These are phyloP conservation scores for Callimorpha dominula DNA, from an alignment of 2,888 invertebrate genomes.

Conservation along the genomic window DNA sequence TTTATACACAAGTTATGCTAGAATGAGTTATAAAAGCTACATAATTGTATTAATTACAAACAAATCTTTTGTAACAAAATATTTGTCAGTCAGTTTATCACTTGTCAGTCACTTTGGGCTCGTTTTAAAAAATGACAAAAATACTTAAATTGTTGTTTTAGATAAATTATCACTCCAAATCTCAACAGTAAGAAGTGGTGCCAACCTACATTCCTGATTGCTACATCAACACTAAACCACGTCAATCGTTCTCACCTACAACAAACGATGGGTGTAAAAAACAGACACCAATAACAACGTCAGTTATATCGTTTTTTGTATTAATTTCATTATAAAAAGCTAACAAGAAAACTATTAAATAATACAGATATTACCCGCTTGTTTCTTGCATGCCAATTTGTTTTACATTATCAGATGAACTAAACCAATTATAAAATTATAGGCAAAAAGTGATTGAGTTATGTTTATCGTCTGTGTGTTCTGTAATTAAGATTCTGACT, in stretches of 20 bases:
- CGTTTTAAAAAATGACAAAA: not conserved
- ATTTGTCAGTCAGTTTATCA: not conserved
- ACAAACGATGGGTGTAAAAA: constrained; percentile 6
- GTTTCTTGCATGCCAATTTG: constrained; percentile 11
- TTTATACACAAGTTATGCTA: not conserved
- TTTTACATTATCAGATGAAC: constrained; percentile 33
- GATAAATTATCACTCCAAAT: not conserved
- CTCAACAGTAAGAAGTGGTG: not conserved
- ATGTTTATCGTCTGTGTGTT: constrained; percentile 58
- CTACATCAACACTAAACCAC: constrained; percentile 20
- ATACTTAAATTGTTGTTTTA: not conserved
- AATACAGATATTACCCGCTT: constrained; percentile 8
- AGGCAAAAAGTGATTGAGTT: constrained; percentile 73
- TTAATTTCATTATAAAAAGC: constrained; percentile 13
- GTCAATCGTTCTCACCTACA: not conserved
- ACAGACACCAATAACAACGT: constrained; percentile 3
- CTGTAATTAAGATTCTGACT: constrained; percentile 64
- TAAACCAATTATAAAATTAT: constrained; percentile 56
- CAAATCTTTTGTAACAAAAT: not conserved
- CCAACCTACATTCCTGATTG: constrained; percentile 12
- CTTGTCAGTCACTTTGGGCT: not conserved
- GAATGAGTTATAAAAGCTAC: not conserved
- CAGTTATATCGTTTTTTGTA: constrained; percentile 5
- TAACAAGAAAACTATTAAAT: constrained; percentile 17
- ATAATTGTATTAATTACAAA: not conserved